Base-by-base conservation (phyloP, 1,140 invertebrate species). In the Lepidurus couesii region DNA sequence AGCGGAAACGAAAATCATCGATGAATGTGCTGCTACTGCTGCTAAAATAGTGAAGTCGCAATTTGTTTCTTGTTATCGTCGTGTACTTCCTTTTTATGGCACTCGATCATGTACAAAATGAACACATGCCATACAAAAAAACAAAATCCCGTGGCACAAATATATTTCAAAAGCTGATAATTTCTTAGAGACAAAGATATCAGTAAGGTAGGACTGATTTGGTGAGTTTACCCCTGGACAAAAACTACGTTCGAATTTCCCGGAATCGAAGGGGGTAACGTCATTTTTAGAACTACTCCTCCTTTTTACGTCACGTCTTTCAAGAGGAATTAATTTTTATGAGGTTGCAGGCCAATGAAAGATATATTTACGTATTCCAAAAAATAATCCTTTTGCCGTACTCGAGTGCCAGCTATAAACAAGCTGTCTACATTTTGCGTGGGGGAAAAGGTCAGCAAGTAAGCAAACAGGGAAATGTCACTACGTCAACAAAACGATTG, bases 61-160 rank as follows among this genome's bases (percentile, higher is more conserved):
- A 21, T 65, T 65, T 65, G 53, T 65, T 65, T 65, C 53, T 65
- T 65, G 53, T 65, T 65, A 65, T 65, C 53, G 53, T 65, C 53
- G 53, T 65, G 53, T 65, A 65, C 53, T 65, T 65, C 53, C 53
- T 65, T 65, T 65, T 65, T 65, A 65, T 65, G 53, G 53, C 53
- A 65, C 53, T 65, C 53, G 53, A 65, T 65, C 53, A 65, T 65
- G 53, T 65, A 65, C 53, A 65, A 65, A 65, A 65, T 65, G 53
- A 65, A 65, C 53, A 65, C 53, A 65, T 65, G 53, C 53, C 53
- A 65, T 65, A 65, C 53, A 65, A 21, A 65, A 65, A 65, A 65
- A 65, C 4, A 21, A 65, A 65, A 65, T 21, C 3, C 16, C 16
- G 7, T 65, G 16, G 16, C 53, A n/a, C 16, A 21, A 21, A 65